Evolutionary conservation across 2,888 invertebrate species (phyloP).

Genomic region (Dasypogon diadema): DNA sequence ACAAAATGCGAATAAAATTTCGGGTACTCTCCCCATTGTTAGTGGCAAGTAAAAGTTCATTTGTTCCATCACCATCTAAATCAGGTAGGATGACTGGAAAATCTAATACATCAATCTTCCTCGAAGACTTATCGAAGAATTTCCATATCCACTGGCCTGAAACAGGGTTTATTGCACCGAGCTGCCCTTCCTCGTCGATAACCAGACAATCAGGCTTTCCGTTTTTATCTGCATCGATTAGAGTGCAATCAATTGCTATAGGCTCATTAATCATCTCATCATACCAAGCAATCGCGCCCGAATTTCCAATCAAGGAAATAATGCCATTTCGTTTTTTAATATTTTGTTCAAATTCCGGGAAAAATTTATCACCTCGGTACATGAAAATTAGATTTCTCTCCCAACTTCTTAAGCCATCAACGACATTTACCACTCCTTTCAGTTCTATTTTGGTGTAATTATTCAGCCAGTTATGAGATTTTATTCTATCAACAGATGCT

Average conservation of each 20-base stretch:
- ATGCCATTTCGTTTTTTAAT: slow-evolving; percentile 72
- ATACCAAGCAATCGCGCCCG: slow-evolving; percentile 81
- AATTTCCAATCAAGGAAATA: slow-evolving; percentile 76
- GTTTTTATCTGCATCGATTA: slow-evolving; percentile 80
- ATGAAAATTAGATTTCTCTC: slow-evolving; percentile 80
- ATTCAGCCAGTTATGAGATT: slow-evolving; percentile 77
- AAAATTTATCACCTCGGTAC: slow-evolving; percentile 77
- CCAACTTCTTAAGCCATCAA: slow-evolving; percentile 74
- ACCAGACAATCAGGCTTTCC: slow-evolving; percentile 80
- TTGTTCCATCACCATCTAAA: slow-evolving; percentile 77
- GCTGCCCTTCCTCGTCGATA: slow-evolving; percentile 77
- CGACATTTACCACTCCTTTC: slow-evolving; percentile 78
- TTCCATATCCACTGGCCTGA: slow-evolving; percentile 73
- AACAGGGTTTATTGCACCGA: slow-evolving; percentile 73
- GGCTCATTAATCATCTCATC: slow-evolving; percentile 78
- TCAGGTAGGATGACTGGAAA: slow-evolving; percentile 81
- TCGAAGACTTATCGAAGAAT: slow-evolving; percentile 63
- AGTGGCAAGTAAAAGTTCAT: slow-evolving; percentile 76
- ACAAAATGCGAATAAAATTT: slow-evolving; percentile 76
- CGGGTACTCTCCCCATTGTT: slow-evolving; percentile 70
- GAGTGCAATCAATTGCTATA: slow-evolving; percentile 78
- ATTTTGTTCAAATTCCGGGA: slow-evolving; percentile 69
- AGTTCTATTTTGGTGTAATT: slow-evolving; percentile 78
- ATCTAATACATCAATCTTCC: slow-evolving; percentile 73
- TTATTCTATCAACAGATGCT: slow-evolving; percentile 70